These are phyloP conservation scores for Muscicapa striata DNA, from an alignment of 2,797 vertebrate species.

Conservation along the genomic window DNA sequence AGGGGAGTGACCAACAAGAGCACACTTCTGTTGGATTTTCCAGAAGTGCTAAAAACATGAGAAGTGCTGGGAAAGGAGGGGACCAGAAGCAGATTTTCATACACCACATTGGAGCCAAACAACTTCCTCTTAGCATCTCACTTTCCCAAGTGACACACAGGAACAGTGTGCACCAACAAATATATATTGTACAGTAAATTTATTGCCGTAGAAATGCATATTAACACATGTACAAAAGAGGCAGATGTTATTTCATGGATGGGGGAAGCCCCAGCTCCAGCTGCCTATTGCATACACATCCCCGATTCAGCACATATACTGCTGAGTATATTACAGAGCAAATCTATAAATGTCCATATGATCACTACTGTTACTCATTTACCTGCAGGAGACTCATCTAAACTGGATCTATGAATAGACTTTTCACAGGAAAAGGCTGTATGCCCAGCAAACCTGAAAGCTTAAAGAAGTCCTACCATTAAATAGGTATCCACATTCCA, in stretches of 20 bases:
- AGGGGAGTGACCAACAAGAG: background rate
- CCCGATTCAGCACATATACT: background rate
- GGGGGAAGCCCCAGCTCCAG: background rate
- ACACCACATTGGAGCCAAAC: background rate
- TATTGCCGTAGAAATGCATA: too few species aligned
- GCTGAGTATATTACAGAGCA: background rate
- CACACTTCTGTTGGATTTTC: background rate
- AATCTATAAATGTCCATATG: background rate
- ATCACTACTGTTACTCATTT: background rate
- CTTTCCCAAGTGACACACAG: background rate
- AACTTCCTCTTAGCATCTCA: background rate
- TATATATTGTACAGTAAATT: too few species aligned
- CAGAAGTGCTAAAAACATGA: background rate
- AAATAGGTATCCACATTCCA: background rate
- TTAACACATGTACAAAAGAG: background rate
- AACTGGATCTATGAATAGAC: background rate
- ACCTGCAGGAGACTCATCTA: background rate
- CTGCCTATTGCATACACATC: background rate
- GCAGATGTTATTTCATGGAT: background rate
- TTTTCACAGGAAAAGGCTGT: background rate
- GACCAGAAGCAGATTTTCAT: background rate
- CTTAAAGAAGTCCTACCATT: background rate
- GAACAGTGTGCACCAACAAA: background rate
- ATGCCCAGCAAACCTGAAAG: fast-evolving
- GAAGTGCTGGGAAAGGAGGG: background rate